These are phyloP conservation scores for Sus cebifrons DNA, from an alignment of 2,797 vertebrate species.

Conservation along the genomic window DNA sequence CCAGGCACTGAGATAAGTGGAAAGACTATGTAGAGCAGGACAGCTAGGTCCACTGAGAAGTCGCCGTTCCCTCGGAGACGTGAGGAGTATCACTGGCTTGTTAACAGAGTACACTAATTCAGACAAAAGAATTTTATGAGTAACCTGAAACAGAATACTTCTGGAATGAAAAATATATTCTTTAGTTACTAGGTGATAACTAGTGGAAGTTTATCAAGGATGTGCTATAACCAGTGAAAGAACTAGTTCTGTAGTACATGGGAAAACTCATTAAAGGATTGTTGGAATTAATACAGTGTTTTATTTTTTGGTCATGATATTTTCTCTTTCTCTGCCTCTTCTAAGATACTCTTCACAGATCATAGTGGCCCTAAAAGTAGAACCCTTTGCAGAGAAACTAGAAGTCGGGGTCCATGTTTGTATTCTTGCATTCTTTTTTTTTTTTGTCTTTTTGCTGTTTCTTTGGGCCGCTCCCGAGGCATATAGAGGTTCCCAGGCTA, in stretches of 20 bases:
- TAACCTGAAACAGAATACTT: slow-evolving; percentile 49
- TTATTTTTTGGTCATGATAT: not conserved
- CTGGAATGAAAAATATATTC: not conserved
- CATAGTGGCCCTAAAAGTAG: slow-evolving; percentile 27
- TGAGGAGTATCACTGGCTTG: slow-evolving; percentile 29
- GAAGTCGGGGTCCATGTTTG: not conserved
- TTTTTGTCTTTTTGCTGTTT: too few species aligned
- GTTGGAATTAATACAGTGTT: not conserved
- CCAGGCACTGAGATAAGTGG: not conserved
- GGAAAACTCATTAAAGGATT: not conserved
- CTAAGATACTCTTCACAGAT: not conserved
- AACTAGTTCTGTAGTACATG: not conserved
- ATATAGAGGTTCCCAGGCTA: too few species aligned
- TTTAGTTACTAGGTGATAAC: slow-evolving; percentile 22
- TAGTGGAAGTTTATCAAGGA: slow-evolving; percentile 15
- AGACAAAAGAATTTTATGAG: slow-evolving; percentile 27
- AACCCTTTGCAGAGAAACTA: not conserved
- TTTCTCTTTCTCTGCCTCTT: not conserved
- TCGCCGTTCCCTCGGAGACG: not conserved
- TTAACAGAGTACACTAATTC: slow-evolving; percentile 34
- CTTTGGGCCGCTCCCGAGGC: too few species aligned
- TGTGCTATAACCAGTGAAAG: not conserved
- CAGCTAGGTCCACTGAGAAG: not conserved
- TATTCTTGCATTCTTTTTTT: slow-evolving; percentile 29
- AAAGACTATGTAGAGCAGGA: not conserved